Conservation (phyloP, 2,113 vertebrate genomes). For the Gnathonemus longibarbis region DNA sequence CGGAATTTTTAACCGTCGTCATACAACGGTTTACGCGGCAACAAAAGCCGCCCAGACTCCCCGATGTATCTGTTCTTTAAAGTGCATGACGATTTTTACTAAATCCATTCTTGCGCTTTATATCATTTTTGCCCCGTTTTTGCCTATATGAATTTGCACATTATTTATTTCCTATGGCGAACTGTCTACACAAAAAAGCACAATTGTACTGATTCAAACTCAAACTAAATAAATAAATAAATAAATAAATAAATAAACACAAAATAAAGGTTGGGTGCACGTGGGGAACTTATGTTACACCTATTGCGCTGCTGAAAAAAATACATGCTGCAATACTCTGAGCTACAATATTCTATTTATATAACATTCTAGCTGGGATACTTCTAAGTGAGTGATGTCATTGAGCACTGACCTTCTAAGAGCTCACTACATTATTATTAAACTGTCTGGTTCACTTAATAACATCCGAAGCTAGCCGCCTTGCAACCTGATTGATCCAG, state of each 20-base stretch:
- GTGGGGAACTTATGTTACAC: background rate
- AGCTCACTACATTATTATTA: background rate
- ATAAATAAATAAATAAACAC: background rate
- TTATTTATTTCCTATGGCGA: background rate
- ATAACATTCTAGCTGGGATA: background rate
- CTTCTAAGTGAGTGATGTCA: background rate
- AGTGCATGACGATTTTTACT: background rate
- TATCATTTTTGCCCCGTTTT: background rate
- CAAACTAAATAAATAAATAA: background rate
- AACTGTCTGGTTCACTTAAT: slow-evolving; percentile 7
- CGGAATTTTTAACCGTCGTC: background rate
- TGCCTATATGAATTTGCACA: background rate
- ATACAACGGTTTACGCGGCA: background rate
- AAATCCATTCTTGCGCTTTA: background rate
- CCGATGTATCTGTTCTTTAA: background rate
- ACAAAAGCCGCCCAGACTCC: background rate
- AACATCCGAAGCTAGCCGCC: background rate
- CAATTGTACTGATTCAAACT: background rate
- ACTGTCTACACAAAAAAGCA: background rate
- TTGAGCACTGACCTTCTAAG: slow-evolving; percentile 7
- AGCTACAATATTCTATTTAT: background rate
- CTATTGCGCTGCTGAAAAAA: background rate
- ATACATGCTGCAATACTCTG: background rate
- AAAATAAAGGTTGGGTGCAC: background rate
- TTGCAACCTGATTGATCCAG: background rate